Evolutionary conservation across 2,888 invertebrate species (phyloP), one percentile per base, ranked within the genome.

Genomic region (Gandaritis pyraliata): DNA sequence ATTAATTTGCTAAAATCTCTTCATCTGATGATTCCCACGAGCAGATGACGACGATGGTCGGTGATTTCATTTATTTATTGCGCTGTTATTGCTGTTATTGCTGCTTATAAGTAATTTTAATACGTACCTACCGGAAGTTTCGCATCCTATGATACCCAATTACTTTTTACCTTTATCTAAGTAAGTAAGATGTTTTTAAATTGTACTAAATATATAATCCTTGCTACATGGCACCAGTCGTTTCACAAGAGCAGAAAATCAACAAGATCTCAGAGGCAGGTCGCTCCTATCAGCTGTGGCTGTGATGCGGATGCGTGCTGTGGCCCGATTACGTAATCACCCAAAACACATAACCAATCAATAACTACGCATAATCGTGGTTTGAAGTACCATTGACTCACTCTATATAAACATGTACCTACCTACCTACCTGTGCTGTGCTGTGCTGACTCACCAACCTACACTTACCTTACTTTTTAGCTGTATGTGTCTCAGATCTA

Each of bases 21-120:
- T 41, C 29, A 46, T 47, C n/a, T 43, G 49, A 43, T 53, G 13
- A 47, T 58, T 58, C 47, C 52, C 58, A 53, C 58, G 47, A 43
- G 30, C 29, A 15, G 10, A 29, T 23, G 15, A n/a, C 38, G 38
- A 5, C n/a, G 38, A 33, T 10, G 33, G 33, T 5, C 45, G 18
- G 46, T 10, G 38, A 13, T 52, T 45, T 58, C 36, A 46, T 46
- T 46, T 16, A 41, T 52, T 48, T 41, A 58, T 52, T 29, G 29
- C 39, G 15, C 29, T 0, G 30, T 13, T 16, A 43, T 13, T 36
- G 12, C 50, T 36, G 10, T 8, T 30, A 13, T 47, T 11, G 11
- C 29, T 29, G 29, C 4, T 29, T 29, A 29, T 29, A 29, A 29
- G 6, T 29, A 29, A 6, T 2, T 29, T n/a, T n/a, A n/a, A 29